Base-by-base conservation (phyloP, 1,140 invertebrate species). In the Cydia fagiglandana region DNA sequence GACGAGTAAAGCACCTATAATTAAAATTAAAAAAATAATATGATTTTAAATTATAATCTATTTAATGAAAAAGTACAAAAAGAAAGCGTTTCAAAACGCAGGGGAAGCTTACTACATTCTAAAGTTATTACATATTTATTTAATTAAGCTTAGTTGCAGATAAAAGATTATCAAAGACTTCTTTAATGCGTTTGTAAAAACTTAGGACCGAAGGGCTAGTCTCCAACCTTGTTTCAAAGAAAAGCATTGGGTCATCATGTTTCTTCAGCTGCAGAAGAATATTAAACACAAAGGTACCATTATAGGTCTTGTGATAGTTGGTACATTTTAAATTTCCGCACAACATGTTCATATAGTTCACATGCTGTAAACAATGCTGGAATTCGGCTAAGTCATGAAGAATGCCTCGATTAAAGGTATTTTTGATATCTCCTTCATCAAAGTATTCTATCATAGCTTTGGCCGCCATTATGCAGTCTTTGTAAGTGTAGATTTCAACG, bases 341-440 rank as follows among this genome's bases (percentile, higher is more conserved):
- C 4, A 85, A n/a, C 41, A 75, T 81, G 47, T 85, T 85, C 17
- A 85, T 76, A 75, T 81, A 82, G 75, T 85, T 85, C 75, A 85
- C 80, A 70, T 82, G 79, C 56, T 85, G 80, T 75, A 85, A 75
- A 61, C 83, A 83, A 75, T 85, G 83, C 64, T 80, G 77, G 28
- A 83, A 83, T 73, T 83, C 83, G 0, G 79, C 75, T 2, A 85
- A 75, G n/a, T 50, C 75, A 12, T 83, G 82, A n/a, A 85, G 66
- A 5, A 78, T 41, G 9, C 47, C n/a, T 34, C 75, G 68, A 61
- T 78, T 41, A 56, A 78, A 83, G 45, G 50, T 68, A 17, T 74
- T 20, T 47, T 77, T 78, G 7, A 73, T 47, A 28, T 47, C 41
- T 28, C 70, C 13, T 45, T 66, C n/a, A 47, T 61, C 15, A 28